These are phyloP conservation scores for Toxotes jaculatrix DNA, from an alignment of 2,113 vertebrate genomes.

Conservation along the genomic window DNA sequence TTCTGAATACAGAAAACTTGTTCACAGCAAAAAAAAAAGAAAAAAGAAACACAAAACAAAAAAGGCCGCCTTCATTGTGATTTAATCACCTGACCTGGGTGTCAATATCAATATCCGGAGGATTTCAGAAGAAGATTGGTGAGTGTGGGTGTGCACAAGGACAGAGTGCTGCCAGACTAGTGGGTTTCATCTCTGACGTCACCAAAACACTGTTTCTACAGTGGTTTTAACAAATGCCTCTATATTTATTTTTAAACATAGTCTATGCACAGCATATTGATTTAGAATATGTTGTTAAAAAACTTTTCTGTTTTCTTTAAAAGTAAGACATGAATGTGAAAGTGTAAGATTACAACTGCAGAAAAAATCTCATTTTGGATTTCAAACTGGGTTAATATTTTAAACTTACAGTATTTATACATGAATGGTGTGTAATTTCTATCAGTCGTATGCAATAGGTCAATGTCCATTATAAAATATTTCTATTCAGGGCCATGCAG, in stretches of 20 bases:
- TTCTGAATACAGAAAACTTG: constrained; percentile 32
- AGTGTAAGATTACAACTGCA: not conserved
- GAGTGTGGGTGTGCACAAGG: not conserved
- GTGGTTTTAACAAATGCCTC: not conserved
- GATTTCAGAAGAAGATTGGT: constrained; percentile 43
- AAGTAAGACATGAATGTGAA: not conserved
- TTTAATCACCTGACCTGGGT: constrained; percentile 64
- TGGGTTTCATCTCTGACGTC: constrained; percentile 8
- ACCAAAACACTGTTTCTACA: constrained; percentile 1
- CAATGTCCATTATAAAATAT: not conserved
- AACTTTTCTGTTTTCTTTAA: not conserved
- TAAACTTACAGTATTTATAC: not conserved
- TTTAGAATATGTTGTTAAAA: not conserved
- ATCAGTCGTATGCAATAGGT: not conserved
- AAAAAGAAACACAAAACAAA: not conserved
- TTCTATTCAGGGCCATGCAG: not conserved
- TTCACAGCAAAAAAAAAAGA: not conserved
- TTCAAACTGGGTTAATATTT: not conserved
- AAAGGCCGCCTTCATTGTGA: constrained; percentile 13
- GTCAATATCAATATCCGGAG: constrained; percentile 66
- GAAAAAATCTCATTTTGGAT: not conserved
- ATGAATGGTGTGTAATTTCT: not conserved
- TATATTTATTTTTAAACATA: not conserved
- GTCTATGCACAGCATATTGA: not conserved
- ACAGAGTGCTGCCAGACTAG: not conserved